Percentiles rank a stretch among this genome's conserved stretches.
Conservation (phyloP, 2,113 vertebrate species). For the Sander lucioperca region DNA sequence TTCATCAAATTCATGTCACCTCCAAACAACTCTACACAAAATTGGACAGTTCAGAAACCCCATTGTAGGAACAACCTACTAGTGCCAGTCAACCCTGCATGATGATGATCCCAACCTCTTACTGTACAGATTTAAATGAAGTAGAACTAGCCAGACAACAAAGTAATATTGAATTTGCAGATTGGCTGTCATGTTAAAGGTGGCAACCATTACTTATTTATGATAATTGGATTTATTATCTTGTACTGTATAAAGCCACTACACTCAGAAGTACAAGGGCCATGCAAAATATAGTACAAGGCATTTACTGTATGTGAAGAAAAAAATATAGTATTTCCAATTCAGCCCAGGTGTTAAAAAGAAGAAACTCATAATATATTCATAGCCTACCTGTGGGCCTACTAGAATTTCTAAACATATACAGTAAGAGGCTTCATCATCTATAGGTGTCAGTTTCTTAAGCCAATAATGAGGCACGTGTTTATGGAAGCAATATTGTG, state of each 20-base stretch:
- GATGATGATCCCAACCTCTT: neutral
- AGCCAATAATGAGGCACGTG: neutral
- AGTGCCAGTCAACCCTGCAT: neutral
- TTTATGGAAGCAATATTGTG: neutral
- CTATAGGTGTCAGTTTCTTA: neutral
- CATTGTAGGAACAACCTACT: neutral
- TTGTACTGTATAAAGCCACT: neutral
- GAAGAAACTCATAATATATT: neutral
- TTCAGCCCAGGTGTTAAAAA: neutral
- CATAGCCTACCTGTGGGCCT: neutral
- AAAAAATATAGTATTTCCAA: neutral
- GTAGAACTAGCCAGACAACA: neutral
- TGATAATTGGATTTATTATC: neutral
- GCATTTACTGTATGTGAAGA: neutral
- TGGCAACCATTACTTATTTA: neutral
- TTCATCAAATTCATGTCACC: neutral
- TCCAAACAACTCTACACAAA: neutral
- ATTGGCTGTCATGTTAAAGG: neutral
- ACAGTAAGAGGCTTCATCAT: neutral
- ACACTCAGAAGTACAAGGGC: neutral
- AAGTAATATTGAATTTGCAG: neutral
- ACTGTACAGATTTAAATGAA: neutral
- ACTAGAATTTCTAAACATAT: neutral
- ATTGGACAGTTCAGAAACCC: neutral
- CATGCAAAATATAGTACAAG: neutral